Conservation (phyloP, 2,797 vertebrate species). For the Scyliorhinus canicula region DNA sequence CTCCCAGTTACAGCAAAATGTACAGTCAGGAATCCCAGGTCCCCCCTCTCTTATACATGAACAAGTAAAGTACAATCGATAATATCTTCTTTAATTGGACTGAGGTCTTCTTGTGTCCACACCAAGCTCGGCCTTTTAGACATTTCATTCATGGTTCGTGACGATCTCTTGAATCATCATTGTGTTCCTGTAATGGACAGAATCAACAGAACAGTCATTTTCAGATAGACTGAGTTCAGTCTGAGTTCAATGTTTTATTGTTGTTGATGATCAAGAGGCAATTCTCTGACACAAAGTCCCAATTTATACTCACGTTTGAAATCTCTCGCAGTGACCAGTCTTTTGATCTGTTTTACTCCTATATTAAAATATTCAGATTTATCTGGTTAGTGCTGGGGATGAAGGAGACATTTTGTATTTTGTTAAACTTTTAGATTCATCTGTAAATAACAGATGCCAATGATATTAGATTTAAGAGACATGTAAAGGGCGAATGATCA, state of each 20-base stretch:
- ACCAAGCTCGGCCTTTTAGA: not conserved
- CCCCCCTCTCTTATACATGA: not conserved
- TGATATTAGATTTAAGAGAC: not conserved
- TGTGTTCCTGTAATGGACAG: not conserved
- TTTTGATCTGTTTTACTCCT: slow-evolving; percentile 22
- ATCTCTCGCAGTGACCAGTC: not conserved
- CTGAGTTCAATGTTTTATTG: not conserved
- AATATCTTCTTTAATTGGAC: not conserved
- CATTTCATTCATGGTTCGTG: not conserved
- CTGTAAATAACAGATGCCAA: not conserved
- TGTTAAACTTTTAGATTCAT: not conserved
- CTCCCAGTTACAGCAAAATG: not conserved
- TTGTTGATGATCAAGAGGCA: not conserved
- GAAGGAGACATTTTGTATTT: not conserved
- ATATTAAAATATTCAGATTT: not conserved
- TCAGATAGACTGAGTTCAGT: not conserved
- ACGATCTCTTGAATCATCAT: not conserved
- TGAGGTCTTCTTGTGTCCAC: slow-evolving; percentile 3
- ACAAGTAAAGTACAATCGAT: not conserved
- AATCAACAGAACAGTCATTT: not conserved
- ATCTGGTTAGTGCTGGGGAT: not conserved
- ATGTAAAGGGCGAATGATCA: too few species aligned
- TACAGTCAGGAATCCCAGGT: slow-evolving; percentile 17
- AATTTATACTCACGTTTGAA: slow-evolving; percentile 18
- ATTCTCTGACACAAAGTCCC: not conserved